Base-by-base conservation (phyloP, 2,888 invertebrate species). In the Gnatocerus cornutus region DNA sequence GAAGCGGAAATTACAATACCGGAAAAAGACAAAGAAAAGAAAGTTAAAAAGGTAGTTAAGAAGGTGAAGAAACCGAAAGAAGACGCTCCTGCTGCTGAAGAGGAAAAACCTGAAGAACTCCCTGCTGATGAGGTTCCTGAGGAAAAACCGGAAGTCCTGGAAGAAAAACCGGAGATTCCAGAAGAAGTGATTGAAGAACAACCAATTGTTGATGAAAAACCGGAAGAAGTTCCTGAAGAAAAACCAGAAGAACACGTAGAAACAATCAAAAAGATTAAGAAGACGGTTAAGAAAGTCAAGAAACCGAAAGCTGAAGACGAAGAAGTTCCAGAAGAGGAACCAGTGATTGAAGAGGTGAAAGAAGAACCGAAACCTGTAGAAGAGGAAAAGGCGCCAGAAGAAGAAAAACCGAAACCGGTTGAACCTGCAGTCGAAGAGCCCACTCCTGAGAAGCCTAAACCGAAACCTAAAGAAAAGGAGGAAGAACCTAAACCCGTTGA, bases 401-500 rank as follows among this genome's bases (percentile, higher is more conserved):
- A 80, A 64, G 76, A 73, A 55, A 75, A 72, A 73, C 50, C 62
- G 12, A 14, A 58, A 65, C 61, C 53, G 12, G 76, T 82, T 4
- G 80, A 81, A 80, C 78, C 1, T 12, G 59, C 58, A 58, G 52
- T 46, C 9, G 80, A 66, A 74, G 69, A 79, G 16, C 48, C 61
- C n/a, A 12, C 12, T 33, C 30, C 65, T 13, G 50, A 58, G 6
- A 52, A 67, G 14, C 76, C 74, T 72, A 73, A 74, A 46, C 78
- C 77, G n/a, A 79, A 82, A 21, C 68, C 62, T 14, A 63, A 74
- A 76, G 76, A 66, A 12, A 52, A 71, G 33, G 77, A 74, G 56
- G 85, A 80, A 43, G 80, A 78, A 55, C 73, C 73, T 41, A 78
- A 85, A 53, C 89, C 91, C 74, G 88, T 89, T 58, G 88, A 90